These are phyloP conservation scores for Charina bottae DNA, from an alignment of 2,113 vertebrate species.

Conservation along the genomic window DNA sequence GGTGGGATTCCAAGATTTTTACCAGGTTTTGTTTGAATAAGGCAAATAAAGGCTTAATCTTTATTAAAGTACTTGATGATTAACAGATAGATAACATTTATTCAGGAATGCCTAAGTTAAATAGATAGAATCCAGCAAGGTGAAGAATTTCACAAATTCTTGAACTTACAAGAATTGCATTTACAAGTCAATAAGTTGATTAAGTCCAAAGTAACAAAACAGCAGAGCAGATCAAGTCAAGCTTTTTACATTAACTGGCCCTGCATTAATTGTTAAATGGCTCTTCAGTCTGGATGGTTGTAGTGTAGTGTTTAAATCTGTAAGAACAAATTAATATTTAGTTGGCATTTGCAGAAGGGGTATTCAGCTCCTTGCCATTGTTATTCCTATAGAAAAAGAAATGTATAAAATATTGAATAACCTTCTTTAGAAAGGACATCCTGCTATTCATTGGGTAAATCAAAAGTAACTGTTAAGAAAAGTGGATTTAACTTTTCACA, in stretches of 20 bases:
- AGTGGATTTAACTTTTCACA: background rate
- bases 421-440: background rate
- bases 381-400: background rate
- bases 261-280: background rate
- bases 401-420: background rate
- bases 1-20: background rate
- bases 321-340: background rate
- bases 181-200: background rate
- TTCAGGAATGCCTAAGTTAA: background rate
- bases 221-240: background rate
- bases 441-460: background rate
- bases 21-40: background rate
- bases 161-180: background rate
- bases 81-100: background rate
- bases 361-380: background rate
- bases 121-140: background rate
- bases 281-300: background rate
- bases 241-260: background rate
- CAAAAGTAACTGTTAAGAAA: background rate
- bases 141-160: background rate
- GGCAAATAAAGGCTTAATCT: background rate
- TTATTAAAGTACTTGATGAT: background rate
- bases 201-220: background rate
- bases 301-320: background rate
- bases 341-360: background rate